A percentile compares a stretch with the other conserved stretches of the same genome.
Evolutionary conservation across 2,888 invertebrate genomes (phyloP).

Genomic region (Himalopsyche anomala): DNA sequence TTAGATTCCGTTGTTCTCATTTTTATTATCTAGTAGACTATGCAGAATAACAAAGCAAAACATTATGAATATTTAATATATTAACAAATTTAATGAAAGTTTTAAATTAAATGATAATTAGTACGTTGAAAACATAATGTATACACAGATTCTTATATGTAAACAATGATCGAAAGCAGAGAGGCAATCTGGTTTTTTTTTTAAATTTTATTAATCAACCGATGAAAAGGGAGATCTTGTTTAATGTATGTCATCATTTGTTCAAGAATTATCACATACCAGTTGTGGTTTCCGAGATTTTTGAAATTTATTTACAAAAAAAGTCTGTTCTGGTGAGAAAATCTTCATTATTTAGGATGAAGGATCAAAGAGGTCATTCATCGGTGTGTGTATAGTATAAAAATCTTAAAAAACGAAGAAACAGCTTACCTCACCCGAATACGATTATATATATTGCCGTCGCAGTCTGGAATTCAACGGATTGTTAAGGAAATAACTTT

Average conservation of each 20-base stretch:
- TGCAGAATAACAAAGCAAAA: too few species aligned
- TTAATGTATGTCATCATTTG: neutral
- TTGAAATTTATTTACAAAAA: neutral
- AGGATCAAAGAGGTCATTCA: too few species aligned
- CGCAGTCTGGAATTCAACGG: too few species aligned
- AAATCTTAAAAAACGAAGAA: too few species aligned
- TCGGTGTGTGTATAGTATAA: too few species aligned
- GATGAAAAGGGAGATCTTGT: neutral
- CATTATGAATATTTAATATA: neutral
- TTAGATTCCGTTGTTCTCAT: too few species aligned
- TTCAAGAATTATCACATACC: neutral
- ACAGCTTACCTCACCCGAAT: too few species aligned
- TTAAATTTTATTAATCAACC: neutral
- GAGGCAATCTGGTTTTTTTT: neutral
- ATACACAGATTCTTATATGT: neutral
- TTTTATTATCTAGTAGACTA: too few species aligned
- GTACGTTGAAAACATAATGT: neutral
- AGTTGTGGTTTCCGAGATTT: neutral
- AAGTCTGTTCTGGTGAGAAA: neutral
- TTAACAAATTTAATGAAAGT: neutral
- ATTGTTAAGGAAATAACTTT: too few species aligned
- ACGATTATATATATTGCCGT: too few species aligned
- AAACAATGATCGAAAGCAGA: neutral
- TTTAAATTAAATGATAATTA: neutral
- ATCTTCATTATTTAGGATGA: too few species aligned